A percentile compares a stretch with the other conserved stretches of the same genome.
phyloP scores from a whole-genome alignment of 2,113 vertebrate species.

The Seriola dumerili region DNA sequence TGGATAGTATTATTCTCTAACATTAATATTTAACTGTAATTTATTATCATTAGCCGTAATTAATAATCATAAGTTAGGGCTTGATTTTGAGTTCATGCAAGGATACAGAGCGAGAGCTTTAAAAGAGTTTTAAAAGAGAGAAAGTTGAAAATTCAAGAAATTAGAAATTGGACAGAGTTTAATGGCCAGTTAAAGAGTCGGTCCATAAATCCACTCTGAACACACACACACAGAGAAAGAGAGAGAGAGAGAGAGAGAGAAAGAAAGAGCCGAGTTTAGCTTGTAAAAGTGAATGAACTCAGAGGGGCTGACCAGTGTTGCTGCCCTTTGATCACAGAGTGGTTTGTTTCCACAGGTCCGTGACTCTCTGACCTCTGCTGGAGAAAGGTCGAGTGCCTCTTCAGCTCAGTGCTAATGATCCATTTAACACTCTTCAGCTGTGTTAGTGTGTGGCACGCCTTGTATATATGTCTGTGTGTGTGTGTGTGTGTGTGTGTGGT shows the following conservation, averaged over 20 bases:
- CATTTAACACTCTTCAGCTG: conserved; percentile 87
- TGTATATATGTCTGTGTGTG: background rate
- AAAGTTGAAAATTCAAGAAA: background rate
- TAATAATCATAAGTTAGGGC: background rate
- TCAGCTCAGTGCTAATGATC: conserved; percentile 90
- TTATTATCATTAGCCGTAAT: conserved; percentile 3
- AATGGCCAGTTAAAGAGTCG: conserved; percentile 10
- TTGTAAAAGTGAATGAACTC: conserved; percentile 83
- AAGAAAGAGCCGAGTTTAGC: conserved; percentile 23
- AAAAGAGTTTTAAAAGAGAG: background rate
- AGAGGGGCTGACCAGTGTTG: conserved; percentile 61
- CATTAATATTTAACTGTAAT: conserved; percentile 40
- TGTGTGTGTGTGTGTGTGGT: conserved; percentile 16
- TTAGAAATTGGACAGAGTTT: background rate
- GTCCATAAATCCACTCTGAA: background rate
- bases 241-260: no score
- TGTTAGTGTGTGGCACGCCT: conserved; percentile 51
- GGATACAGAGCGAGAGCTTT: background rate
- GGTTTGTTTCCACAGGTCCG: conserved; percentile 90
- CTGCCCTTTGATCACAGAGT: conserved; percentile 86
- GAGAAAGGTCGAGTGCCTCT: conserved; percentile 64
- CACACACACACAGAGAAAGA: background rate
- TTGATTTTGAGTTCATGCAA: background rate
- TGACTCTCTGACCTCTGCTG: conserved; percentile 84
- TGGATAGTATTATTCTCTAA: conserved; percentile 1